A percentile compares a stretch with the other conserved stretches of the same genome.
Evolutionary conservation across 2,113 vertebrate species (phyloP).

Genomic region (Petaurus breviceps): DNA sequence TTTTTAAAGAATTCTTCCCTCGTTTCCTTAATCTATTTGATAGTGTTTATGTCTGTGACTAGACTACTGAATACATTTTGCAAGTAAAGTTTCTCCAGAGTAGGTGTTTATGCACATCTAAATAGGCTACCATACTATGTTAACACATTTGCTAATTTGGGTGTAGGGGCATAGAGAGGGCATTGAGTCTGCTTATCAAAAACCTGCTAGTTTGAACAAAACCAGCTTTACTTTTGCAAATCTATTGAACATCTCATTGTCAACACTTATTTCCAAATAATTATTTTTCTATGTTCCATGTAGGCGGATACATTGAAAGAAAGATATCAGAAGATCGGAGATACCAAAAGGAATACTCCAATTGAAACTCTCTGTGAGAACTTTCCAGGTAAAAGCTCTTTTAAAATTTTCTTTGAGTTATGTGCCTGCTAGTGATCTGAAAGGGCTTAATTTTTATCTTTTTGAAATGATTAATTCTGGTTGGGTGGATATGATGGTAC

Average conservation of each 20-base stretch:
- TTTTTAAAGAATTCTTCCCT: slow-evolving; percentile 23
- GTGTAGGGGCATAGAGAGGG: slow-evolving; percentile 12
- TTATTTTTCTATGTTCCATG: slow-evolving; percentile 75
- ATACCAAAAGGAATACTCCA: slow-evolving; percentile 99
- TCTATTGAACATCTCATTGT: not conserved
- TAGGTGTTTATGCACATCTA: slow-evolving; percentile 15
- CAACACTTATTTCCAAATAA: slow-evolving; percentile 62
- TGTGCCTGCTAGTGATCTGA: not conserved
- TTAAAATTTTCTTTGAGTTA: not conserved
- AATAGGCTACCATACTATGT: slow-evolving; percentile 4
- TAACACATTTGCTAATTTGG: slow-evolving; percentile 38
- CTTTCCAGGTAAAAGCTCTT: slow-evolving; percentile 91
- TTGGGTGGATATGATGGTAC: not conserved
- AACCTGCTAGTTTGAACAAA: slow-evolving; percentile 33
- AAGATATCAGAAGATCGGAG: slow-evolving; percentile 99
- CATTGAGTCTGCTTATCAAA: not conserved
- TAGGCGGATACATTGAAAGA: slow-evolving; percentile 99
- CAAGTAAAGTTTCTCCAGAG: slow-evolving; percentile 27
- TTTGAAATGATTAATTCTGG: not conserved
- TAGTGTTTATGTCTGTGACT: slow-evolving; percentile 35
- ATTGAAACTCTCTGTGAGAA: slow-evolving; percentile 99
- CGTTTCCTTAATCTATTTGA: slow-evolving; percentile 9
- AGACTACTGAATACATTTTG: slow-evolving; percentile 45
- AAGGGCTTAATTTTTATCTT: not conserved
- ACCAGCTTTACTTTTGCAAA: slow-evolving; percentile 2